Evolutionary conservation across 2,113 vertebrate genomes (phyloP).

Genomic region (Percopsis transmontana): DNA sequence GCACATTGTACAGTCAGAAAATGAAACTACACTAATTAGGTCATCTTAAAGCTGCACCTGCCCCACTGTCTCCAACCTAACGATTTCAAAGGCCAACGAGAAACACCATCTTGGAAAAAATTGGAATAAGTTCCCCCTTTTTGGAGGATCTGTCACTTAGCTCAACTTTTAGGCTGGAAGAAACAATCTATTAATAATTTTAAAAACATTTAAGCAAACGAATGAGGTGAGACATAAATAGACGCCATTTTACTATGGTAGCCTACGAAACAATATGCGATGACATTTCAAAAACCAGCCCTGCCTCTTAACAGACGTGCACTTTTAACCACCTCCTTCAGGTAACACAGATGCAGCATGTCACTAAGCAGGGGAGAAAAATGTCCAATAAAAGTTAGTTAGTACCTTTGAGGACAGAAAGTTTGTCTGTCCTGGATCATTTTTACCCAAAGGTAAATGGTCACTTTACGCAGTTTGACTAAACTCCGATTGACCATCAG

Average conservation of each 20-base stretch:
- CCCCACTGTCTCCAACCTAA: constrained; percentile 11
- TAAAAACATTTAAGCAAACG: constrained; percentile 1
- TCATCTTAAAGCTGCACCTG: constrained; percentile 25
- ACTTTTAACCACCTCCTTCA: background rate
- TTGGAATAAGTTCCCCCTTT: constrained; percentile 1
- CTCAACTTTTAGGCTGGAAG: too few relatives aligned
- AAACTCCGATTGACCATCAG: too few relatives aligned
- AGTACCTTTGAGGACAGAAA: too few relatives aligned
- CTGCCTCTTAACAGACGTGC: too few relatives aligned
- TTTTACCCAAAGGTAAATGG: too few relatives aligned
- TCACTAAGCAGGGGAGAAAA: background rate
- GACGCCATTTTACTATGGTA: background rate
- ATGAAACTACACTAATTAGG: constrained; percentile 9
- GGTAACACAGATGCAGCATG: background rate
- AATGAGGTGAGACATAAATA: constrained; percentile 1
- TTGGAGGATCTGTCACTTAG: too few relatives aligned
- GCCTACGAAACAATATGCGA: background rate
- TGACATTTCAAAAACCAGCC: background rate
- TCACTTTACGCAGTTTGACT: too few relatives aligned
- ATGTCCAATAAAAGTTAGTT: background rate
- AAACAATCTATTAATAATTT: constrained; percentile 4
- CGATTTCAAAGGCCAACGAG: constrained; percentile 9
- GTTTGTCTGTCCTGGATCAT: too few relatives aligned
- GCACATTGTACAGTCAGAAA: background rate
- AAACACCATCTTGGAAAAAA: constrained; percentile 1